Base-by-base conservation (phyloP, 2,888 invertebrate species). In the Cerastoderma edule region DNA sequence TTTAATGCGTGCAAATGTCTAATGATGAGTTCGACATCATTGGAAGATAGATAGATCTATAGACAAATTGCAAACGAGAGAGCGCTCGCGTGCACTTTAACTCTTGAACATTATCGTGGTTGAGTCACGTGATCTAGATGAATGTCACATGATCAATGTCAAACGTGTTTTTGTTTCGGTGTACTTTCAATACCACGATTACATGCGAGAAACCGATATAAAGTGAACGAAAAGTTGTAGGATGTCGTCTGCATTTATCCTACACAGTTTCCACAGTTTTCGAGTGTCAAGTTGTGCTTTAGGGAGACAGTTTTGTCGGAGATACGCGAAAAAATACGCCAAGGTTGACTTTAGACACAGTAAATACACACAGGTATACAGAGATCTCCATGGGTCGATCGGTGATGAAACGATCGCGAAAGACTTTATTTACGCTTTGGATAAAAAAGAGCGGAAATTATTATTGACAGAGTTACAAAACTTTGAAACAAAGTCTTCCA, bases 401-500 rank as follows among this genome's bases (percentile, higher is more conserved):
- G 82, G 72, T 24, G 85, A 85, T 44, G 69, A 80, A 30, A 71
- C 78, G 19, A 80, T 73, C 28, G 86, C 87, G 1, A 83, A 87
- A 78, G 89, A 90, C 56, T 88, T 91, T 70, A 86, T 91, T 33
- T 88, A 86, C 76, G 86, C 85, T 19, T 72, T 91, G 44, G 85
- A 84, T 46, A 72, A 83, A 28, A 79, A 77, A 27, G 90, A 91
- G 81, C 77, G 91, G 68, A 57, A 67, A 24, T 77, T 89, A 27
- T 76, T 91, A 32, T 70, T 85, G 19, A 65, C 78, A 48, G 89
- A 89, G 77, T 72, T 91, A 33, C 80, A 85, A 67, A 79, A 80
- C 57, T 88, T 88, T 74, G 83, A 89, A 72, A 69, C 27, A 48
- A 60, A 68, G n/a, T n/a, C n/a, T n/a, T n/a, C n/a, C n/a, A n/a